Base-by-base conservation (phyloP, 2,113 vertebrate genomes). In the Periophthalmus modestus region DNA sequence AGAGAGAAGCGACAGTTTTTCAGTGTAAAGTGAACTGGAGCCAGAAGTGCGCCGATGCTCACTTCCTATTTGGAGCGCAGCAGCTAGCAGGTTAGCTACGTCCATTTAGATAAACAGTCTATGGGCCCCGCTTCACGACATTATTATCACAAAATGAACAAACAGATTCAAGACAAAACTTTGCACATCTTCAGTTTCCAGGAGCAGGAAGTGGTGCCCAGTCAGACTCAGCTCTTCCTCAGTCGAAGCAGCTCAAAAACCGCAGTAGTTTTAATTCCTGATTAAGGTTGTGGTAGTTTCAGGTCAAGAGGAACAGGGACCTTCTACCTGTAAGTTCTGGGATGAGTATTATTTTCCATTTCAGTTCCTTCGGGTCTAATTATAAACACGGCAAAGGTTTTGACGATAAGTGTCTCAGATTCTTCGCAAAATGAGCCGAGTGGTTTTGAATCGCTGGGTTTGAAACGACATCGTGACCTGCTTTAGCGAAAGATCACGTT, bases 201-300 rank as follows among this genome's bases (percentile, higher is more conserved):
- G 34, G 58, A 61, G n/a, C 7, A 19, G 5, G 57, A 62, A 65
- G 34, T 18, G 10, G 68, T 3, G 47, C 21, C 19, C 21, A 36
- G 6, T 21, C 43, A 83, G 81, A 89, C 85, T 74, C 58, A 69
- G 28, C 68, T 75, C 66, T 54, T 71, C 63, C 47, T 23, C 74
- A 5, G 48, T 65, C 62, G 3, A 68, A 68, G 7, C 54, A 3
- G 23, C 23, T 1, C 7, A 23, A 73, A 12, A 54, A 86, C 86
- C 88, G 74, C 76, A 77, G 65, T 82, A 83, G 89, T 91, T 91
- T 90, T 89, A 66, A 83, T 92, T 92, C 91, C 83, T 69, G 77
- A 78, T 88, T 82, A 21, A 61, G 52, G 69, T 74, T 62, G 71
- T 67, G 7, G 68, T 39, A 75, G 85, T 90, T 92, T 91, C 91